Evolutionary conservation across 2,797 vertebrate genomes (phyloP).

Genomic region (Platalea minor): DNA sequence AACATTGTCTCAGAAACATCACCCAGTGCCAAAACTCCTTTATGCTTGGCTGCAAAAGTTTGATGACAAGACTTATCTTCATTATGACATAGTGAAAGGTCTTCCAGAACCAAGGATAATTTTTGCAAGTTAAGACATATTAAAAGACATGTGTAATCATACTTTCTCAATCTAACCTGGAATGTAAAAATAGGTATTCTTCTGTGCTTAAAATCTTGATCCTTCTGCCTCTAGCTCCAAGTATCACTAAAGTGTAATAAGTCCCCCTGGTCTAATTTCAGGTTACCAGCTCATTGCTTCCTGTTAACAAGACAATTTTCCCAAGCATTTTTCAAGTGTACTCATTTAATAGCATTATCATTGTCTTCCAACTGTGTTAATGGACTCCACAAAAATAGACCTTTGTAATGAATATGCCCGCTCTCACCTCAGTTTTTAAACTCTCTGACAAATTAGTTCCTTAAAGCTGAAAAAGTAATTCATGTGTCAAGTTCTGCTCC

Average conservation of each 20-base stretch:
- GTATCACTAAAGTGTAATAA: background rate
- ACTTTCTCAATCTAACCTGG: background rate
- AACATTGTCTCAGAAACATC: background rate
- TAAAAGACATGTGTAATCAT: background rate
- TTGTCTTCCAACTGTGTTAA: constrained; percentile 29
- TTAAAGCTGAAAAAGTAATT: background rate
- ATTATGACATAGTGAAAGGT: background rate
- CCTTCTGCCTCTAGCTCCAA: background rate
- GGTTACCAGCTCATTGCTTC: constrained; percentile 31
- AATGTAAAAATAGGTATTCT: background rate
- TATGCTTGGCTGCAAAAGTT: background rate
- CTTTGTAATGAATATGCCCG: background rate
- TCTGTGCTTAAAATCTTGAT: background rate
- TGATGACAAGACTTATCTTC: background rate
- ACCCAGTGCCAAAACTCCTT: background rate
- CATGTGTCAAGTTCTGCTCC: background rate
- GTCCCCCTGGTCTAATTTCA: constrained; percentile 15
- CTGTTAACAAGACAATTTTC: constrained; percentile 37
- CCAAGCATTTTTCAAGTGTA: constrained; percentile 1
- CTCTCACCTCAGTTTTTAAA: background rate
- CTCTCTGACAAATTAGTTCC: background rate
- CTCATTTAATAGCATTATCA: constrained; percentile 32
- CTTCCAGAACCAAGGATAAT: background rate
- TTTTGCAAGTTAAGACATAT: background rate
- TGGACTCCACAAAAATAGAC: background rate